Evolutionary conservation across 1,140 invertebrate species (phyloP).

Genomic region (Scaptomyza pallida): DNA sequence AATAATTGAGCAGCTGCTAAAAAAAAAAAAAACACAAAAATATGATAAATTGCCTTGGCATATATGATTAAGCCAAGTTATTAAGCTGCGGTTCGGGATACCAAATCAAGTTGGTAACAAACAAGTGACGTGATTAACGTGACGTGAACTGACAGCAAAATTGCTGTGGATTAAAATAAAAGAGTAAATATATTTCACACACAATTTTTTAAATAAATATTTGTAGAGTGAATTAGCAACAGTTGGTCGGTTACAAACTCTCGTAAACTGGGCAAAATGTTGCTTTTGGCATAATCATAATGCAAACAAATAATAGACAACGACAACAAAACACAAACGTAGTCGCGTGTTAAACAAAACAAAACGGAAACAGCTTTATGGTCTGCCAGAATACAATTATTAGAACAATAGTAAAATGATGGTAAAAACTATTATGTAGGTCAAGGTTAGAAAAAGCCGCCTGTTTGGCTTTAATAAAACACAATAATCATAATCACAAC

Average conservation of each 20-base stretch:
- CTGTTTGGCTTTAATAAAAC: conserved; percentile 1
- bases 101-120: conserved; percentile 8
- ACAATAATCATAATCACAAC: neutral
- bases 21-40: no score
- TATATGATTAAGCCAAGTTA: conserved; percentile 21
- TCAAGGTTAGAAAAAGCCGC: conserved; percentile 9
- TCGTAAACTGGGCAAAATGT: neutral
- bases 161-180: neutral
- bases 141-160: conserved; percentile 9
- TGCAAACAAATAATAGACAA: conserved; percentile 8
- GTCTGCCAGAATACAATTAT: neutral
- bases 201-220: neutral
- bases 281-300: conserved; percentile 5
- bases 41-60: conserved; percentile 26
- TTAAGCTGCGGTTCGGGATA: neutral
- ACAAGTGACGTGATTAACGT: conserved; percentile 25
- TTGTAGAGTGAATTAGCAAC: conserved; percentile 9
- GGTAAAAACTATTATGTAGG: conserved; percentile 1
- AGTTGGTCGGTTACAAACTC: conserved; percentile 3
- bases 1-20: conserved; percentile 7
- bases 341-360: conserved; percentile 21
- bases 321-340: conserved; percentile 13
- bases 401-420: neutral
- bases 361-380: conserved; percentile 11
- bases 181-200: conserved; percentile 6